Base-by-base conservation (phyloP, 2,113 vertebrate species). In the Otolemur garnettii region DNA sequence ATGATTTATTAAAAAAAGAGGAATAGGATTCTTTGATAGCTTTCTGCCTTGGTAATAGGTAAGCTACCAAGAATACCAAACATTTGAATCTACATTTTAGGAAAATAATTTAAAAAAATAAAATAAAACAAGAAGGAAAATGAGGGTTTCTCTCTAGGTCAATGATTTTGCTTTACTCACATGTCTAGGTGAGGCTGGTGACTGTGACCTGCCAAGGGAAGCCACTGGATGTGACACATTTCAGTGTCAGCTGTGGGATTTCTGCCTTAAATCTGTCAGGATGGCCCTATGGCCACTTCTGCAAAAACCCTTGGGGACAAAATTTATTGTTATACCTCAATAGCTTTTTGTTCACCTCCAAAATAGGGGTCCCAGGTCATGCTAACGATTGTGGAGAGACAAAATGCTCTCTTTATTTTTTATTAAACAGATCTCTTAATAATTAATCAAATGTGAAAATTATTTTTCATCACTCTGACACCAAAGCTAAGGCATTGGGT, bases 371-470 rank as follows among this genome's bases (percentile, higher is more conserved):
- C 97, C 88, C 5, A 53, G 95, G 96, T 98, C 96, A 98, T 57
- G 96, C 93, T 96, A 96, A 97, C n/a, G 45, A 80, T 62, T 83
- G 79, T 82, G 71, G 60, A 90, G 30, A 95, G 81, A 97, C 84
- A 97, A 98, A 98, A 97, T 87, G 87, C 83, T 92, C 8, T 96
- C 97, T 96, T 81, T 95, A 84, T 96, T 97, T 98, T 97, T 97
- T 98, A 96, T 97, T 97, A 97, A 98, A 97, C 82, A 96, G 97
- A 74, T 93, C 87, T 93, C 93, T 98, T 98, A 98, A 97, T 98
- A 98, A 98, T 97, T 98, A 98, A 98, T 98, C 93, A 96, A 97
- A 97, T 79, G 91, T 90, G 96, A 95, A 97, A 97, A 97, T 97
- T 98, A 97, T 97, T 97, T 96, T 88, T 97, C 96, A 97, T 98